Percentiles rank a stretch among this genome's conserved stretches.
These are phyloP conservation scores for Hydra vulgaris DNA, from an alignment of 30 jellyfish, hydroid and myxozoan genomes.

Conservation along the genomic window DNA sequence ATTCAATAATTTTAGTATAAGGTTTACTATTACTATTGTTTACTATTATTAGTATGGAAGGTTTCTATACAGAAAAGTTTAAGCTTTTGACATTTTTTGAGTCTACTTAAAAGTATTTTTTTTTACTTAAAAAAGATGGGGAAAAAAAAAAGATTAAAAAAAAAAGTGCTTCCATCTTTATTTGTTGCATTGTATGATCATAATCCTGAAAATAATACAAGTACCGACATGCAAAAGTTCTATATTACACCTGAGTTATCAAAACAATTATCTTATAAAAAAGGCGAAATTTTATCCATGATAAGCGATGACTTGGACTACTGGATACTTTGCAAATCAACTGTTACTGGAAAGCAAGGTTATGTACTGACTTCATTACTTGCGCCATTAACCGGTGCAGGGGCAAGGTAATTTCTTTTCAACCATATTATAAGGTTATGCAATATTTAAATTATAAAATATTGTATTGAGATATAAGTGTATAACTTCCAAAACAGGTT, in stretches of 20 bases:
- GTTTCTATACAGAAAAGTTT: no score
- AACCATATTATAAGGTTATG: not conserved
- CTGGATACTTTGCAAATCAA: conserved; percentile 30
- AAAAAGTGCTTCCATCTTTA: conserved; percentile 16
- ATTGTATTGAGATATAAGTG: no score
- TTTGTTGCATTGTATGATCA: conserved; percentile 33
- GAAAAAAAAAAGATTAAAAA: not conserved
- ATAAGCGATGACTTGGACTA: conserved; percentile 23
- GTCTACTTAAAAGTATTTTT: no score
- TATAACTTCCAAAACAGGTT: no score
- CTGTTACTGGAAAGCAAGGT: conserved; percentile 23
- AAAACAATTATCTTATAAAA: conserved; percentile 5
- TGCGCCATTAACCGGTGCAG: conserved; percentile 15
- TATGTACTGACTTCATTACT: conserved; percentile 25
- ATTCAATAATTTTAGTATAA: no score
- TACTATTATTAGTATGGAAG: no score
- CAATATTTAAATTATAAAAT: no score
- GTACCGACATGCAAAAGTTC: not conserved
- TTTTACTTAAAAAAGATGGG: not conserved
- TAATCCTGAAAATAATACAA: conserved; percentile 23
- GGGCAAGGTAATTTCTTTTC: not conserved
- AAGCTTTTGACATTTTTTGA: no score
- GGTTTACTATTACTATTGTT: no score
- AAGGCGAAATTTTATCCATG: conserved; percentile 33
- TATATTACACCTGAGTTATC: conserved; percentile 19